Evolutionary conservation across 2,113 vertebrate genomes (phyloP), one percentile per base, ranked within the genome.

Genomic region (Sialia sialis): DNA sequence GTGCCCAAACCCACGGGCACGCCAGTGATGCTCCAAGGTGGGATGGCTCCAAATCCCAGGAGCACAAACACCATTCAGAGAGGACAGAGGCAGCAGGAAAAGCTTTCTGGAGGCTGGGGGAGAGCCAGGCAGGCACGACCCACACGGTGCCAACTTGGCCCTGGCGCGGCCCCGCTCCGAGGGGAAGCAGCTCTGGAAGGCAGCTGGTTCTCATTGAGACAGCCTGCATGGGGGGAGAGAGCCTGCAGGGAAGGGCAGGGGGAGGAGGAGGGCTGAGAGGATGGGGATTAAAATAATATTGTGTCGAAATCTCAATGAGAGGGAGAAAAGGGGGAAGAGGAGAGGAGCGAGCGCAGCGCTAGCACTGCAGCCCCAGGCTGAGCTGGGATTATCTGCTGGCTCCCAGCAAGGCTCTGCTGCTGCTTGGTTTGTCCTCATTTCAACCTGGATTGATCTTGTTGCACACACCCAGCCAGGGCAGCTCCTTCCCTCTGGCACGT

Each of bases 191-290:
- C 87, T 70, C 12, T 39, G 59, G 19, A 13, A 92, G 92, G 60
- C 96, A 96, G 95, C 94, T 96, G 96, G 26, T 97, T 87, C 93
- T 93, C 89, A 88, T 84, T 82, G 93, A 25, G 64, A 48, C 72
- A 87, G 95, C 78, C 82, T 17, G 84, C 84, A 52, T 9, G 67
- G 80, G 84, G 83, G 76, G 27, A 58, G 54, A 88, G 77, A 67
- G 93, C 77, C 89, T 38, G 89, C 64, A 32, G 93, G 75, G 90
- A 81, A 85, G 60, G 89, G 74, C 51, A 82, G 29, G 32, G 76
- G 49, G 17, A 66, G 41, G 78, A 66, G 67, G 78, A 84, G 87
- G 90, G 58, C 59, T 9, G 0, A 48, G 78, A 82, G 87, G 7
- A 78, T 21, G 0, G 1, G 59, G 72, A 95, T 91, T 90, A 91